A percentile compares a stretch with the other conserved stretches of the same genome.
phyloP scores from a whole-genome alignment of 2,888 invertebrate species.

The Callimorpha dominula region DNA sequence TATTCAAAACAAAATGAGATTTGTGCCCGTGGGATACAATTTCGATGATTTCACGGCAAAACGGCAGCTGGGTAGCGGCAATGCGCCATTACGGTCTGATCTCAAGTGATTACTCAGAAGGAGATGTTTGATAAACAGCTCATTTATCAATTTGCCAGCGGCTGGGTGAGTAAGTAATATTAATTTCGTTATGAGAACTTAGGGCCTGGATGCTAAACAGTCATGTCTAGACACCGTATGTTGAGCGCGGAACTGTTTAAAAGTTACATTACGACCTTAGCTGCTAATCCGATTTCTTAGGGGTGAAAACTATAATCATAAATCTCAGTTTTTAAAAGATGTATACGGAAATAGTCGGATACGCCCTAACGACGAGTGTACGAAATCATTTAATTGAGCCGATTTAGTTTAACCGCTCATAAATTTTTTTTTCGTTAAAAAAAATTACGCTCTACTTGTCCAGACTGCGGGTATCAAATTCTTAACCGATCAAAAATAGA shows the following conservation, averaged over 20 bases:
- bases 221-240: slow-evolving; percentile 44
- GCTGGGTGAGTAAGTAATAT: slow-evolving; percentile 53
- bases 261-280: neutral
- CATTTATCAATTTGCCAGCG: slow-evolving; percentile 79
- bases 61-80: slow-evolving; percentile 76
- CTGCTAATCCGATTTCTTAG: no score
- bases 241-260: slow-evolving; percentile 13
- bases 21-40: slow-evolving; percentile 76
- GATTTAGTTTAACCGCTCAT: no score
- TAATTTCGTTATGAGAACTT: slow-evolving; percentile 43
- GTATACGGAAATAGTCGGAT: no score
- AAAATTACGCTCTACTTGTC: no score
- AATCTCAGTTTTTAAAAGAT: no score
- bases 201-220: slow-evolving; percentile 30
- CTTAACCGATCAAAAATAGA: no score
- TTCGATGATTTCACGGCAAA: slow-evolving; percentile 73
- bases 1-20: slow-evolving; percentile 72
- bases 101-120: slow-evolving; percentile 75
- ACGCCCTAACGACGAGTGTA: no score
- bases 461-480: no score
- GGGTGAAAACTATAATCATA: no score
- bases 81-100: slow-evolving; percentile 70
- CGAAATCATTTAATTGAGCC: no score
- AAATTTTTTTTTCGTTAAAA: no score
- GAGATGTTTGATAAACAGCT: slow-evolving; percentile 81